Base-by-base conservation (phyloP, 2,113 vertebrate genomes). In the Petrocephalus zakoni region DNA sequence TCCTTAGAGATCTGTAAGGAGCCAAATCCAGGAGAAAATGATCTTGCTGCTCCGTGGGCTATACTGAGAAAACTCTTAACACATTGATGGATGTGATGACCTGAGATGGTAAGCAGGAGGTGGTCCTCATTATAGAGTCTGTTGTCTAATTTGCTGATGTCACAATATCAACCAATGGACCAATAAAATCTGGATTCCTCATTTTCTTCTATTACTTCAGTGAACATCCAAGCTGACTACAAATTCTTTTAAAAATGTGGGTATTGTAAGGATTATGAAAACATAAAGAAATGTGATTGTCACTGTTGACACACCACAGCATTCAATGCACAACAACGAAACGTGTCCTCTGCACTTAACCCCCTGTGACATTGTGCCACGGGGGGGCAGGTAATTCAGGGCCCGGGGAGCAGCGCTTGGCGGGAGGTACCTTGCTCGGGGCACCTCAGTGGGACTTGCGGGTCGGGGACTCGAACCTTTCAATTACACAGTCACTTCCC, bases 1-100 rank as follows among this genome's bases (percentile, higher is more conserved):
- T 9, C 25, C 49, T 21, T 94, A 93, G 91, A 93, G 91, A 92
- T 93, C 94, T 91, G 94, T 94, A 93, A 94, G 89, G 93, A 94
- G 94, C 94, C 93, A 94, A 93, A 92, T 92, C 91, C 92, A 93
- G 93, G 25, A 61, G 53, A 10, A 52, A 53, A 89, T 34, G 85
- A 86, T 10, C 83, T 49, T 64, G 22, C 58, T 58, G 8, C 51
- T 42, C 11, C 10, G 46, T 58, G 37, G 37, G 46, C 51, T 15
- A 47, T 29, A 21, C 42, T 68, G 22, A 68, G 61, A 11, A 68
- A 68, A 68, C n/a, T 68, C n/a, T 68, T 68, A 25, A 25, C 61
- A 29, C 61, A 68, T n/a, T 19, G 22, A 21, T 58, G 7, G 68
- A 75, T 29, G 22, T 10, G 68, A 25, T 29, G 34, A 75, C 68